A percentile compares a stretch with the other conserved stretches of the same genome.
These are phyloP conservation scores for Haliclona indistincta DNA, from an alignment of 37 sponge, comb jelly and placozoan genomes.

Conservation along the genomic window DNA sequence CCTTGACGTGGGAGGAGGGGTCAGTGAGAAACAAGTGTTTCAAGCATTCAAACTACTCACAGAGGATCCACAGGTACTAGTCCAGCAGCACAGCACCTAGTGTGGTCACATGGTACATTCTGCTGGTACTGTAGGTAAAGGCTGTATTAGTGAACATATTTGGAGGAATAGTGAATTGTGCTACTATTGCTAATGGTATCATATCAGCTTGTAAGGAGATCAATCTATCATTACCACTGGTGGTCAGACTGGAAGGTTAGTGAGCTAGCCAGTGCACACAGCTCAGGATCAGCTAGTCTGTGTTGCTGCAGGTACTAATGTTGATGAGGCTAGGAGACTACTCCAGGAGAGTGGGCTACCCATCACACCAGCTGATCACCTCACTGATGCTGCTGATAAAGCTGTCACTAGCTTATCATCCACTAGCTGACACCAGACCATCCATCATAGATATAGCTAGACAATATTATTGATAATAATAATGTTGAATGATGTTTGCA, in stretches of 20 bases:
- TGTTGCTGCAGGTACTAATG: conserved; percentile 72
- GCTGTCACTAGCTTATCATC: conserved; percentile 61
- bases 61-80: conserved; percentile 74
- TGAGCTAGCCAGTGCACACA: no score
- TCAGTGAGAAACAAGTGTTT: conserved; percentile 84
- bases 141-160: conserved; percentile 97
- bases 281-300: background rate
- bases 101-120: no score
- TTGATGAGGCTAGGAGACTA: conserved; percentile 79
- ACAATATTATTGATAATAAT: no score
- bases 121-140: conserved; percentile 78
- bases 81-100: background rate
- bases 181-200: conserved; percentile 92
- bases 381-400: conserved; percentile 85
- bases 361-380: conserved; percentile 75
- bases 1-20: conserved; percentile 97
- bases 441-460: no score
- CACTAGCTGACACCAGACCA: no score
- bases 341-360: conserved; percentile 79
- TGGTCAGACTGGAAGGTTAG: conserved; percentile 93
- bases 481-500: no score
- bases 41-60: conserved; percentile 90
- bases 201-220: conserved; percentile 83
- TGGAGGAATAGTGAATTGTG: conserved; percentile 98
- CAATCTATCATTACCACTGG: conserved; percentile 79